Evolutionary conservation across 2,113 vertebrate species (phyloP), one percentile per base, ranked within the genome.

Genomic region (Oryzias woworae): DNA sequence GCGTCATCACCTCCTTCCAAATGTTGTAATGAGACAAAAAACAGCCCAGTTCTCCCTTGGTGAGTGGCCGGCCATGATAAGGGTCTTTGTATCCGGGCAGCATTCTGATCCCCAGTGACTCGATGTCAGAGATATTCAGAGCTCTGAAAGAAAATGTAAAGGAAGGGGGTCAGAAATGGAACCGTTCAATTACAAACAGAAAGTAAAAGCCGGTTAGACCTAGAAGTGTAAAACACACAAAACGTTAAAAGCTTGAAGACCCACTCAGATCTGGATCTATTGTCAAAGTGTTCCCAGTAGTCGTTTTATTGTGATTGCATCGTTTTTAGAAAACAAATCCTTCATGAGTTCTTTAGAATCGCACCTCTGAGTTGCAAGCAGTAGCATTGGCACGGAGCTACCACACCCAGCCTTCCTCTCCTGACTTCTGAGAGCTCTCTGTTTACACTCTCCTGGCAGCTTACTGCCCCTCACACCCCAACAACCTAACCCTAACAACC

Each of bases 11-110:
- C 94, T 96, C 94, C 77, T 94, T 93, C 96, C 96, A 98, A 84
- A 96, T 85, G 59, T 90, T 92, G 77, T 95, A 94, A 89, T 98
- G 96, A 72, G 95, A 97, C 48, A 97, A 94, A 81, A 97, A 97
- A 85, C 95, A 98, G 15, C 96, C 96, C 70, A 96, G 85, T 81
- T 98, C 95, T 4, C 96, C 96, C 62, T 92, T 95, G 53, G 95
- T 96, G 45, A 97, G 92, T 1, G 95, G 93, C 13, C 96, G 91
- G 2, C 95, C 94, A 0, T 96, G 94, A 88, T 97, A 98, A 1
- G 96, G 96, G 72, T 98, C 95, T 62, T 90, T 92, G 79, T 98
- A 98, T 8, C 94, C 94, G 0, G 95, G 93, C 46, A 97, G 88
- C 95, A 98, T 98, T 65, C 91, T 91, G 70, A 98, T 93, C 24